phyloP scores from a whole-genome alignment of 2,888 invertebrate species.

The Brachyptera putata region DNA sequence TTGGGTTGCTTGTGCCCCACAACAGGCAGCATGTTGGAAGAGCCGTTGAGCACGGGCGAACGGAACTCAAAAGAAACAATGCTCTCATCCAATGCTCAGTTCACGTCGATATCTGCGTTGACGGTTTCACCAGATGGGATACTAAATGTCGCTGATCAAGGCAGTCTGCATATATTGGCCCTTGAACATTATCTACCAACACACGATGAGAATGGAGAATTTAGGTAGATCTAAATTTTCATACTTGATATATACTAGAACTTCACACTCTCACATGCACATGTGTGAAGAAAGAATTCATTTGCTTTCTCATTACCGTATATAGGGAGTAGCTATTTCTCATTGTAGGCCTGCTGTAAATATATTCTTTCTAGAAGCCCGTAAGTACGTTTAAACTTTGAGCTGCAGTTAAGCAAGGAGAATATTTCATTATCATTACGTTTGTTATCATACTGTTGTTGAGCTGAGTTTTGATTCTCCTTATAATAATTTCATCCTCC shows the following conservation, averaged over 20 bases:
- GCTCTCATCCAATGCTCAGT: constrained; percentile 84
- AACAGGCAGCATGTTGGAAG: constrained; percentile 45
- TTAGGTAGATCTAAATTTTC: constrained; percentile 42
- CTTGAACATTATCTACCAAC: constrained; percentile 82
- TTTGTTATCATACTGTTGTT: too few species aligned
- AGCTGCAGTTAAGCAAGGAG: too few species aligned
- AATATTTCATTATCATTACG: too few species aligned
- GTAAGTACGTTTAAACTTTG: too few species aligned
- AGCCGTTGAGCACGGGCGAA: constrained; percentile 12
- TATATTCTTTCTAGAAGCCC: too few species aligned
- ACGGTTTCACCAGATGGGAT: constrained; percentile 95
- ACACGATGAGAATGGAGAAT: constrained; percentile 85
- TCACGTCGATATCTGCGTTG: constrained; percentile 82
- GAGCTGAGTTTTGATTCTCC: too few species aligned
- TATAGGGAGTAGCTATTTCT: too few species aligned
- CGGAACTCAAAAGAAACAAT: constrained; percentile 69
- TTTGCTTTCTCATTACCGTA: too few species aligned
- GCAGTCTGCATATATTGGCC: constrained; percentile 77
- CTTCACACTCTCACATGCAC: too few species aligned
- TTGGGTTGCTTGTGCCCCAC: constrained; percentile 48
- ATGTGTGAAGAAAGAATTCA: too few species aligned
- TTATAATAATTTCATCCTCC: too few species aligned
- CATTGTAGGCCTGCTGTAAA: too few species aligned
- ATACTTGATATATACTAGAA: not conserved
- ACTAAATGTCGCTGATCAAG: constrained; percentile 91